phyloP scores from a whole-genome alignment of 2,797 vertebrate genomes.

The Pempheris klunzingeri region DNA sequence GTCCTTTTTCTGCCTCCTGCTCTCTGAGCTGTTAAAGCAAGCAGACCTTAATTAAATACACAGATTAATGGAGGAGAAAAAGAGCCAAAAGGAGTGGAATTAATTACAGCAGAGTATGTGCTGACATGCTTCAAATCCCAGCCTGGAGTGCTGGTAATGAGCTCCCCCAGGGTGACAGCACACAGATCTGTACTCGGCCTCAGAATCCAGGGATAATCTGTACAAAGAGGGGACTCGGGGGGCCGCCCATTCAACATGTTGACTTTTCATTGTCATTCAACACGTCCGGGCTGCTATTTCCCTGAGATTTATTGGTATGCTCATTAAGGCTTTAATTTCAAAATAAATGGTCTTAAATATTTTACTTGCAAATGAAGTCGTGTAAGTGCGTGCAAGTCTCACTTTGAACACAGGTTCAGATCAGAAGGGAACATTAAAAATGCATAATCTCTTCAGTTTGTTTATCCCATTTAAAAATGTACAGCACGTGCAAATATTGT shows the following conservation, averaged over 20 bases:
- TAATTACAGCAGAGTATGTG: slow-evolving; percentile 57
- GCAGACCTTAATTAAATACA: slow-evolving; percentile 71
- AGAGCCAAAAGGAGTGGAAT: slow-evolving; percentile 62
- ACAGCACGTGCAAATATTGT: too few species aligned
- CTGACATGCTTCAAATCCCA: slow-evolving; percentile 65
- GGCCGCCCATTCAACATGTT: slow-evolving; percentile 18
- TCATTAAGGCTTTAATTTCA: neutral
- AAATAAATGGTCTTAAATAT: neutral
- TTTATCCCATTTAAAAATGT: too few species aligned
- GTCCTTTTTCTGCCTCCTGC: neutral
- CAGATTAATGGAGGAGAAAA: slow-evolving; percentile 71
- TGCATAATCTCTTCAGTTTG: neutral
- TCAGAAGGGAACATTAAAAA: neutral
- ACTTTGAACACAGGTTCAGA: neutral
- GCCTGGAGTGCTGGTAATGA: slow-evolving; percentile 68
- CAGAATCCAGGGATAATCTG: slow-evolving; percentile 46
- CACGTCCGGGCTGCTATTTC: neutral
- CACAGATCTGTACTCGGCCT: slow-evolving; percentile 13
- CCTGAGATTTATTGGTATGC: neutral
- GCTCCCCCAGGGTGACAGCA: slow-evolving; percentile 58
- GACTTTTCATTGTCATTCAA: slow-evolving; percentile 25
- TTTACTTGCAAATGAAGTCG: neutral
- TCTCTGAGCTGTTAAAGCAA: slow-evolving; percentile 42
- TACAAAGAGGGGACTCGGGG: slow-evolving; percentile 18
- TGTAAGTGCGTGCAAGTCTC: slow-evolving; percentile 2